Percentiles rank a stretch among this genome's conserved stretches.
phyloP scores from a whole-genome alignment of 2,113 vertebrate genomes.

The Ailuropoda melanoleuca region DNA sequence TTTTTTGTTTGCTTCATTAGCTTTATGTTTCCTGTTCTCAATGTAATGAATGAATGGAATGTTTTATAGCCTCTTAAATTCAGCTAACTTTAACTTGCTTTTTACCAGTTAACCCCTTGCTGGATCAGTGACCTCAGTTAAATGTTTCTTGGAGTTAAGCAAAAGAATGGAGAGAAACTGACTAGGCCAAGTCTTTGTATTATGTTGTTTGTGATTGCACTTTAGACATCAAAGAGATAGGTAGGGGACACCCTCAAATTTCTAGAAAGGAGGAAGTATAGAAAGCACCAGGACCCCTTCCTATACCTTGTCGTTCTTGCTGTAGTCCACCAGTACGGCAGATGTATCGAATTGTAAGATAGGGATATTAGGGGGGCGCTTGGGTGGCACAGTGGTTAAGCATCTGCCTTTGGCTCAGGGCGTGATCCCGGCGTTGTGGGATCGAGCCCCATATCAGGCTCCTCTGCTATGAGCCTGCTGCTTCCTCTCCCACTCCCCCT shows the following conservation, averaged over 20 bases:
- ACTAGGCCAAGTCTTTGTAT: not conserved
- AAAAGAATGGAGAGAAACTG: not conserved
- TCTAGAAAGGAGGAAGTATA: slow-evolving; percentile 6
- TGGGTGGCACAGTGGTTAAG: no score
- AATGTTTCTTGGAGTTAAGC: slow-evolving; percentile 16
- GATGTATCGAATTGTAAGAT: not conserved
- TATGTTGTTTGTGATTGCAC: not conserved
- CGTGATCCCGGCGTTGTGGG: no score
- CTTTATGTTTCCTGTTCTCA: slow-evolving; percentile 30
- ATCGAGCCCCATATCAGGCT: no score
- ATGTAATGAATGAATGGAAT: not conserved
- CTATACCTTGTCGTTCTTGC: not conserved
- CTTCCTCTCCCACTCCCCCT: no score
- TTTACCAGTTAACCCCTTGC: not conserved
- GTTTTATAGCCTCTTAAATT: slow-evolving; percentile 25
- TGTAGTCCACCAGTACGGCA: not conserved
- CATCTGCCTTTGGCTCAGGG: no score
- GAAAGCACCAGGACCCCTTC: not conserved
- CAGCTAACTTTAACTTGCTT: slow-evolving; percentile 12
- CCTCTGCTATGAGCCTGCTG: no score
- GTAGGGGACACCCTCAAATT: not conserved
- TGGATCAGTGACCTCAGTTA: slow-evolving; percentile 34
- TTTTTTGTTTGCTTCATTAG: slow-evolving; percentile 4
- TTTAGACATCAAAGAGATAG: not conserved
- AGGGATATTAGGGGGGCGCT: not conserved